Base-by-base conservation (phyloP, 2,113 vertebrate species). In the Thomomys bottae region DNA sequence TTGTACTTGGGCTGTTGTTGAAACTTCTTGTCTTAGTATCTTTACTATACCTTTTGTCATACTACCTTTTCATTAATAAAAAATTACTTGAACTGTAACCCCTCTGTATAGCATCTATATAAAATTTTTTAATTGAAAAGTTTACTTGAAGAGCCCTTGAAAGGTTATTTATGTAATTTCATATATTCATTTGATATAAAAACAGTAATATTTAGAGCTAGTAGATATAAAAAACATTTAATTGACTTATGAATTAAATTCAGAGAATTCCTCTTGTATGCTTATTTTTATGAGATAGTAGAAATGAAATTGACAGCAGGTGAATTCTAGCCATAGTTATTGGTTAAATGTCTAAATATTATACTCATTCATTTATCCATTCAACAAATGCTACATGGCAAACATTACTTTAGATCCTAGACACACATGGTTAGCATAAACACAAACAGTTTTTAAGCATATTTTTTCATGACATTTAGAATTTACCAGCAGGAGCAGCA, bases 401-500 rank as follows among this genome's bases (percentile, higher is more conserved):
- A 32, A 20, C 20, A 67, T 30, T 87, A 4, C 80, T 38, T 32
- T 87, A 77, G 66, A 45, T 76, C 23, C 54, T 76, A 8, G 2
- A 30, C 78, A 63, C 6, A 64, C 9, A 45, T 80, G 42, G 30
- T 70, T 77, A 85, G 63, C n/a, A 94, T 45, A 88, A 90, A 3
- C 45, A 81, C 28, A 84, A 88, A 32, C 80, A 21, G 18, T 42
- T 15, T 32, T 40, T 45, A 45, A 45, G 11, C 18, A 54, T 49
- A n/a, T 38, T 88, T 92, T 93, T 92, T 63, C 8, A 45, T 87
- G 83, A 64, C 32, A 75, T 89, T 67, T 79, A 88, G 73, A 45
- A 73, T 64, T 93, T 57, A 49, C 38, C 38, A 3, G 38, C 30
- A 30, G 45, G 49, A 71, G 38, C 2, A 71, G 38, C 2, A 42